Base-by-base conservation (phyloP, 2,797 vertebrate species). In the Falco cherrug region DNA sequence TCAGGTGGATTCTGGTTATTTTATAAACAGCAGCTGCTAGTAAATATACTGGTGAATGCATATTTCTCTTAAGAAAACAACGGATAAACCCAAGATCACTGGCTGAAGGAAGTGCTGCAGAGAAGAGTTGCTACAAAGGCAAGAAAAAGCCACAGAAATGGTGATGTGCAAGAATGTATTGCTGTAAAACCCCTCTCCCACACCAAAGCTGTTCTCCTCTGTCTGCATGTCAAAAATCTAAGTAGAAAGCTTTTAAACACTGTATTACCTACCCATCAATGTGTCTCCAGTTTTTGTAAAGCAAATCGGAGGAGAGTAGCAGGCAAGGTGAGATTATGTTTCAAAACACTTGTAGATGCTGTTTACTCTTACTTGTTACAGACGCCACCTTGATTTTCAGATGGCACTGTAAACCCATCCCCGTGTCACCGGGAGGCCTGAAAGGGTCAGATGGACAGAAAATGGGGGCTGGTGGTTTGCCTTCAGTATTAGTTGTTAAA, bases 141-240 rank as follows among this genome's bases (percentile, higher is more conserved):
- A 48, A 73, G 26, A n/a, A n/a, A 26, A 68, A 84, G 26, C 31
- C 12, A 13, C 0, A 0, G 47, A 37, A 59, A 47, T 20, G 33
- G 47, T 5, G 1, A 3, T 1, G 12, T 28, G 25, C 13, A 13
- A 35, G 13, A 43, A 14, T 1, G 16, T 0, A 5, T 8, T 0
- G 8, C 39, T 63, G 41, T 47, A 31, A 71, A 92, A n/a, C 17
- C 11, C 31, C 16, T 26, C 24, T 77, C 51, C 39, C 33, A 9
- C 1, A 2, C 25, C 26, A 63, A 61, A 84, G 74, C 37, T 45
- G 9, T 22, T 61, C 78, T 73, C 18, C 19, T 84, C n/a, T 13
- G 16, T 15, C 53, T 82, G 81, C 56, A 65, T 63, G 79, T 84
- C 3, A 54, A 60, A 82, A 64, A 31, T 13, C 12, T 7, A n/a